These are phyloP conservation scores for Drosophila atripex DNA, from an alignment of 2,888 invertebrate species.

Conservation along the genomic window DNA sequence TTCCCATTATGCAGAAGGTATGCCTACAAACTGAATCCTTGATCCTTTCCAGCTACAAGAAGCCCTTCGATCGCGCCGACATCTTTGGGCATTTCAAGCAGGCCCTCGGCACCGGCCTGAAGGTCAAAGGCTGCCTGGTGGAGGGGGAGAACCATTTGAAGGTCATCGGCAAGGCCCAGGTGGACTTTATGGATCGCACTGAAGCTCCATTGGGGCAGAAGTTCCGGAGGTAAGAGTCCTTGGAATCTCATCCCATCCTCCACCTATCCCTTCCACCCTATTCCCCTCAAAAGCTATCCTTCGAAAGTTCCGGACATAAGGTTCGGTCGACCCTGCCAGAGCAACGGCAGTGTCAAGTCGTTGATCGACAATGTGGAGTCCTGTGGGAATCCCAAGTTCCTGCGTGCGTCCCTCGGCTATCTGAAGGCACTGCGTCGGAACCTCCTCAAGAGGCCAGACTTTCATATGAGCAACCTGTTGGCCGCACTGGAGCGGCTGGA, in stretches of 20 bases:
- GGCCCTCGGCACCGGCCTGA: conserved; percentile 61
- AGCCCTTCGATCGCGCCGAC: conserved; percentile 51
- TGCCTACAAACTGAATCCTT: not conserved
- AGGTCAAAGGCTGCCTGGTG: conserved; percentile 63
- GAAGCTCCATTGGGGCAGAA: conserved; percentile 63
- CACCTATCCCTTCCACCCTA: not conserved
- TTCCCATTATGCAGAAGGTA: too few species aligned
- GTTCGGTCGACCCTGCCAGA: conserved; percentile 49
- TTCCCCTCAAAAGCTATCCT: conserved; percentile 50
- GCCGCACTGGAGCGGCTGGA: conserved; percentile 60
- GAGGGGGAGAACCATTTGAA: conserved; percentile 59
- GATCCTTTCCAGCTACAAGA: conserved; percentile 57
- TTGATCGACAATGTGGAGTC: conserved; percentile 64
- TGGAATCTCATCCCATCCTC: too few species aligned
- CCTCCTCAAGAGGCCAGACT: conserved; percentile 59
- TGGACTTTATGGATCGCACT: conserved; percentile 67
- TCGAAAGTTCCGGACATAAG: conserved; percentile 44
- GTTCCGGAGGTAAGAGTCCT: conserved; percentile 50
- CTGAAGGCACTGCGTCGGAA: conserved; percentile 66
- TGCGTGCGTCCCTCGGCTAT: conserved; percentile 61
- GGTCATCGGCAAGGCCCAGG: conserved; percentile 71
- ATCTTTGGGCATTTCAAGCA: conserved; percentile 56
- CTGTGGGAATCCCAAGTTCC: conserved; percentile 42
- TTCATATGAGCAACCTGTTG: conserved; percentile 66
- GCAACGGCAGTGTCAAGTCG: conserved; percentile 54